phyloP scores from a whole-genome alignment of 2,113 vertebrate genomes.

The Platichthys flesus region DNA sequence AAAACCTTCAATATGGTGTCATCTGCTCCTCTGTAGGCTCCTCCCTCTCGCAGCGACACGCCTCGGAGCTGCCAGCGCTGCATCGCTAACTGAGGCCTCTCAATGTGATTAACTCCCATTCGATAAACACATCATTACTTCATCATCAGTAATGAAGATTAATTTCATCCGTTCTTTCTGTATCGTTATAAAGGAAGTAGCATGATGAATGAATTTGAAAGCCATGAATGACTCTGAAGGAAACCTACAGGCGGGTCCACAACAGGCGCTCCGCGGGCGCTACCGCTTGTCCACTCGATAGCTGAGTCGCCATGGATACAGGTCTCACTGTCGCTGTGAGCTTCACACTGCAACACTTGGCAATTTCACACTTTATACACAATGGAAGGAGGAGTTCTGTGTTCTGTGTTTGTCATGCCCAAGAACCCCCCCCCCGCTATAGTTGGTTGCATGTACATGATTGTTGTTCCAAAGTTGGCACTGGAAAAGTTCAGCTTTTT shows the following conservation, averaged over 20 bases:
- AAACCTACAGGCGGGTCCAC: neutral
- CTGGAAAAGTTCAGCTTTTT: neutral
- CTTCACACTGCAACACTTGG: slow-evolving; percentile 33
- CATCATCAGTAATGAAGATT: neutral
- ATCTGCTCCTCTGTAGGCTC: slow-evolving; percentile 57
- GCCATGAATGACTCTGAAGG: neutral
- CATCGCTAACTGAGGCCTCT: slow-evolving; percentile 29
- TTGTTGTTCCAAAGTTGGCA: neutral
- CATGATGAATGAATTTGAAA: slow-evolving; percentile 15
- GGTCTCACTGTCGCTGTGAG: slow-evolving; percentile 28
- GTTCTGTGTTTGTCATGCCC: neutral
- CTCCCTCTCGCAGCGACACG: slow-evolving; percentile 30
- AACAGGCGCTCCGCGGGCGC: slow-evolving; percentile 10
- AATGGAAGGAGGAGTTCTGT: slow-evolving; percentile 6
- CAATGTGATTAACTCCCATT: slow-evolving; percentile 27
- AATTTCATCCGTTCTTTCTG: neutral
- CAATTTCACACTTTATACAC: slow-evolving; percentile 43
- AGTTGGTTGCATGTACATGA: neutral
- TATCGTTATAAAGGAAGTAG: neutral
- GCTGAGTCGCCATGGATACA: slow-evolving; percentile 61
- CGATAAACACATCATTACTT: neutral
- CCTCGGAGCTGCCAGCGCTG: slow-evolving; percentile 47
- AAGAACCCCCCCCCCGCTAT: neutral
- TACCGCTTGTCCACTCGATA: slow-evolving; percentile 19
- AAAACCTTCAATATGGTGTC: slow-evolving; percentile 66